Conservation (phyloP, 1,140 invertebrate genomes). For the Schlechtendalia chinensis region DNA sequence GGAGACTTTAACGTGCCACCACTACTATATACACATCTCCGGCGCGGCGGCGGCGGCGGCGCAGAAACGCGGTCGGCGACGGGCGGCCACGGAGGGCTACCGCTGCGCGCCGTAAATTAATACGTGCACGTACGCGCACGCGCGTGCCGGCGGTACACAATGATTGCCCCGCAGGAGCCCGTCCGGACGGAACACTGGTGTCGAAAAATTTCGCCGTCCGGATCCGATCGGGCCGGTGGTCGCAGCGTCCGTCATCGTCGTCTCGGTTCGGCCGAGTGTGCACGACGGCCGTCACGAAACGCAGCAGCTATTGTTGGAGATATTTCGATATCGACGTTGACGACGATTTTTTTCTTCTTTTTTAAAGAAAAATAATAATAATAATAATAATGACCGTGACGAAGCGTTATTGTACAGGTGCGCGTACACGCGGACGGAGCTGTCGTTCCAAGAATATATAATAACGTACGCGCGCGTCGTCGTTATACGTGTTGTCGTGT, state of each 20-base stretch:
- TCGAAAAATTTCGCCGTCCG: no score
- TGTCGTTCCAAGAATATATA: no score
- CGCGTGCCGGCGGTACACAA: no score
- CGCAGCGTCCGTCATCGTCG: no score
- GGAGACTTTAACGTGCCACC: slow-evolving; percentile 18
- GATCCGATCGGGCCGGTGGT: no score
- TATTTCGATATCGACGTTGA: slow-evolving; percentile 9
- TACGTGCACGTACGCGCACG: not conserved
- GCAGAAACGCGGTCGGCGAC: no score
- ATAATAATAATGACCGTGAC: slow-evolving; percentile 13
- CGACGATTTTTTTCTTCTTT: not conserved
- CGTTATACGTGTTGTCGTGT: not conserved
- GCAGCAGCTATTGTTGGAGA: not conserved
- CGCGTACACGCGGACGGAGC: no score
- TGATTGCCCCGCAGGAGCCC: slow-evolving; percentile 11
- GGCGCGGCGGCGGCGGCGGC: not conserved
- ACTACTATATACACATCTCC: not conserved
- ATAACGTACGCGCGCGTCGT: not conserved
- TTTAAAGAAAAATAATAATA: not conserved
- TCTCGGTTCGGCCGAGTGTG: not conserved
- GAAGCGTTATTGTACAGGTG: slow-evolving; percentile 5
- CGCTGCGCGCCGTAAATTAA: slow-evolving; percentile 7
- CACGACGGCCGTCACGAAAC: not conserved
- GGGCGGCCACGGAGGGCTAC: not conserved
- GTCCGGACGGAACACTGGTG: not conserved